phyloP scores from a whole-genome alignment of 2,113 vertebrate species.

The Cebidichthys violaceus region DNA sequence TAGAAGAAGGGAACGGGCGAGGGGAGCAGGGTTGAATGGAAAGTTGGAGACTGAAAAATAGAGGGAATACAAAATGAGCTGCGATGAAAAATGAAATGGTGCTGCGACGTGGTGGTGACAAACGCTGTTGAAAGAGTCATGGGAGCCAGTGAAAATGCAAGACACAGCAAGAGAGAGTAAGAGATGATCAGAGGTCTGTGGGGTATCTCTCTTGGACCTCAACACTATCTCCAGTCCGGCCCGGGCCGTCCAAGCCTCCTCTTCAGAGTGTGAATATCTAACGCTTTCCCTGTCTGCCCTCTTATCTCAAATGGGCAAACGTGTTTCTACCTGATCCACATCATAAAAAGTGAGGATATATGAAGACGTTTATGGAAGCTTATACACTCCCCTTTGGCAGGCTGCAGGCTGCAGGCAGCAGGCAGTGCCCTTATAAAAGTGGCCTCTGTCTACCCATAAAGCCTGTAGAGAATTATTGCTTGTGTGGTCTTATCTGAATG shows the following conservation, averaged over 20 bases:
- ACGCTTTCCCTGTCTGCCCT: constrained; percentile 20
- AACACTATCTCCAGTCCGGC: constrained; percentile 25
- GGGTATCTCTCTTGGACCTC: constrained; percentile 36
- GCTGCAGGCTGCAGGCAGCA: constrained; percentile 53
- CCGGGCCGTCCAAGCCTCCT: background rate
- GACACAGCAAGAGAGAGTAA: constrained; percentile 37
- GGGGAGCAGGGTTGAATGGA: constrained; percentile 5
- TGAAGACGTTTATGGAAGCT: constrained; percentile 72
- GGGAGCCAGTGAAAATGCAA: constrained; percentile 37
- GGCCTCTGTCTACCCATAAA: constrained; percentile 70
- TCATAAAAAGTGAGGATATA: constrained; percentile 75
- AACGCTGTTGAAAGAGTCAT: constrained; percentile 57
- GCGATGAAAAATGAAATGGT: constrained; percentile 44
- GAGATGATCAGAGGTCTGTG: constrained; percentile 42
- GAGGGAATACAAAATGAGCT: constrained; percentile 54
- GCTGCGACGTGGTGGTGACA: constrained; percentile 33
- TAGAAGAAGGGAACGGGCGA: background rate
- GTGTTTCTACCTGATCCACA: constrained; percentile 86
- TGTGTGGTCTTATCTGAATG: constrained; percentile 56
- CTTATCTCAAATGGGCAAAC: constrained; percentile 83
- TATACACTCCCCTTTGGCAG: constrained; percentile 70
- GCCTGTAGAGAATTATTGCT: constrained; percentile 69
- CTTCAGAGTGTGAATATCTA: constrained; percentile 37
- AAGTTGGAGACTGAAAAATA: constrained; percentile 34
- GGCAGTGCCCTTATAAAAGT: constrained; percentile 67